Evolutionary conservation across 2,113 vertebrate species (phyloP).

Genomic region (Otis tarda): DNA sequence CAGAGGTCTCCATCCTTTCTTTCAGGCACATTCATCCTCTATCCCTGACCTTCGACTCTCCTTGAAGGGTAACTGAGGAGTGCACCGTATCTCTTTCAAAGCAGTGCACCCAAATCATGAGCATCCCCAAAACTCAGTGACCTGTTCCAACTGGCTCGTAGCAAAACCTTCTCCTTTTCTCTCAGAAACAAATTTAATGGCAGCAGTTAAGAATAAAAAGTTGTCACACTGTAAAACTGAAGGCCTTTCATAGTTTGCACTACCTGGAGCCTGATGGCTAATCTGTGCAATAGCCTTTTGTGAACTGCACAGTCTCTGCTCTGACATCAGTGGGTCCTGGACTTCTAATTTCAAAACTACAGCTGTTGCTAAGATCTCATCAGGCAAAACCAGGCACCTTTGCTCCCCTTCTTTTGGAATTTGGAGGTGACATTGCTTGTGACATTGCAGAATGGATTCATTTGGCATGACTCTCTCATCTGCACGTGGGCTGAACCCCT

Average conservation of each 20-base stretch:
- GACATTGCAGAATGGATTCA: background rate
- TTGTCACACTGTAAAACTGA: background rate
- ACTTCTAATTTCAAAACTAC: background rate
- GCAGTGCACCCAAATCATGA: background rate
- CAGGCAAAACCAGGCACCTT: background rate
- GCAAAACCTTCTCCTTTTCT: background rate
- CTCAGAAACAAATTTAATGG: background rate
- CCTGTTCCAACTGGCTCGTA: background rate
- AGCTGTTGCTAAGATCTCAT: background rate
- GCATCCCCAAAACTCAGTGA: background rate
- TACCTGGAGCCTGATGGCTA: background rate
- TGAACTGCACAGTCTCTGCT: background rate
- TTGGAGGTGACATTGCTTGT: background rate
- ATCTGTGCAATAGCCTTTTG: background rate
- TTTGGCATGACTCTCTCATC: background rate
- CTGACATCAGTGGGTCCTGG: background rate
- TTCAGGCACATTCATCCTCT: background rate
- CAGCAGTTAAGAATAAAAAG: background rate
- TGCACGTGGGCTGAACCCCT: background rate
- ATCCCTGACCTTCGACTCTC: background rate
- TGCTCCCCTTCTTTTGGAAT: background rate
- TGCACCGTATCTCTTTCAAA: background rate
- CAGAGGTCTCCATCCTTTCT: background rate
- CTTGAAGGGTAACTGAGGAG: background rate
- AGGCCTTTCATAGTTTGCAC: background rate